Evolutionary conservation across 2,113 vertebrate species (phyloP).

Genomic region (Carassius carassius): DNA sequence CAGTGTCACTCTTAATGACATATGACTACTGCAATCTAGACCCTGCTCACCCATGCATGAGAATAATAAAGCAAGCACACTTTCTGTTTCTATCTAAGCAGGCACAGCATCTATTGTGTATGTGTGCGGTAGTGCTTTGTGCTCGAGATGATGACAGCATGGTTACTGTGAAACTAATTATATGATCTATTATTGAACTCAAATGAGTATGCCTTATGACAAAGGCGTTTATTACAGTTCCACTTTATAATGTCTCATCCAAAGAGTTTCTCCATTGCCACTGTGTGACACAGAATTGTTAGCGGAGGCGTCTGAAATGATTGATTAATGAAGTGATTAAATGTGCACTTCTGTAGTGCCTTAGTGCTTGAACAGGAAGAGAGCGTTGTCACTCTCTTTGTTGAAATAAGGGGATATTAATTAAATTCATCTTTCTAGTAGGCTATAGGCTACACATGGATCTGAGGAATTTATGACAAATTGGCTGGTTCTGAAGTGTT

Average conservation of each 20-base stretch:
- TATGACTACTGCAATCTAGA: slow-evolving; percentile 3
- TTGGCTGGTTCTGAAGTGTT: too few relatives aligned
- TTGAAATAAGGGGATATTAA: background rate
- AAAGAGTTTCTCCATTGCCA: background rate
- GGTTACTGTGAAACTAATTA: slow-evolving; percentile 40
- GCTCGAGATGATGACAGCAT: slow-evolving; percentile 21
- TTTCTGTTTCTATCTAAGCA: background rate
- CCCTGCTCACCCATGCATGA: slow-evolving; percentile 7
- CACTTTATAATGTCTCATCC: background rate
- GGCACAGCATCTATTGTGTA: background rate
- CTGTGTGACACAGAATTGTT: background rate
- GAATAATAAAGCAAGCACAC: background rate
- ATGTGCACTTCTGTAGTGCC: background rate
- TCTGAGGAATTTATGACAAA: too few relatives aligned
- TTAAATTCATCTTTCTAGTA: background rate
- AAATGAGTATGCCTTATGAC: slow-evolving; percentile 27
- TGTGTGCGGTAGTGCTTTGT: background rate
- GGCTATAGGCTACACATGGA: too few relatives aligned
- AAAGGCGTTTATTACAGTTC: slow-evolving; percentile 33
- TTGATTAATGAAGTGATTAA: slow-evolving; percentile 24
- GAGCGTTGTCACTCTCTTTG: background rate
- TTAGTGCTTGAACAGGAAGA: background rate
- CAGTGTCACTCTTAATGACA: background rate
- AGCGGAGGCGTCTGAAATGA: background rate
- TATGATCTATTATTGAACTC: slow-evolving; percentile 41